Evolutionary conservation across 23 tunicate genomes (phyloP), one percentile per base, ranked within the genome.

Genomic region (Corella eumyota): DNA sequence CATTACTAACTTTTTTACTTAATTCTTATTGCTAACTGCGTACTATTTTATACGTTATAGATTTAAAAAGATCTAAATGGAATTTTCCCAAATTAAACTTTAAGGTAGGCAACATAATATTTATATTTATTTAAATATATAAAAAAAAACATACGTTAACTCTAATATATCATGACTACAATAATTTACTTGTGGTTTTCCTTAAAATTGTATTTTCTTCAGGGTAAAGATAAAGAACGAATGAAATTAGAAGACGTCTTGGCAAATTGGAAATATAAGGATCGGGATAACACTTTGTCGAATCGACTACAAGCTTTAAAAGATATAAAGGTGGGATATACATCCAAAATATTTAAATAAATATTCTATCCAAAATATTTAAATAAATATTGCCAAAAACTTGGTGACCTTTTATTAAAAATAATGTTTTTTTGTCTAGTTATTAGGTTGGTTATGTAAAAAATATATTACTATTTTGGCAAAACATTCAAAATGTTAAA

Each of bases 21-120:
- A 11, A 11, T 15, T 40, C 11, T 40, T 40, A 9, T 40, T 9
- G 48, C 13, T 9, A 40, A 40, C 48, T 40, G 48, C 48, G 15
- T 40, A 9, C 48, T 40, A 9, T 40, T 40, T 21, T 2, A 33
- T 21, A 1, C 24, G 15, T 56, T 46, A 25, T 64, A 70, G 88
- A 79, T 9, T 9, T 70, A 36, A 79, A 79, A 53, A 49, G 88
- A 64, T 79, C 88, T 4, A 63, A 51, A 33, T 79, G 88, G 88
- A 71, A 46, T 48, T 64, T 79, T 23, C 59, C 56, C 5, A 69
- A 61, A 24, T 32, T 79, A 13, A 20, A 30, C 34, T 76, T 66
- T 31, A 66, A 4, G 54, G 72, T 53, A n/a, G n/a, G n/a, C n/a
- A n/a, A n/a, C n/a, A n/a, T n/a, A n/a, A n/a, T n/a, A n/a, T n/a